Conservation (phyloP, 2,797 vertebrate species). For the Yasuhikotakia modesta region DNA sequence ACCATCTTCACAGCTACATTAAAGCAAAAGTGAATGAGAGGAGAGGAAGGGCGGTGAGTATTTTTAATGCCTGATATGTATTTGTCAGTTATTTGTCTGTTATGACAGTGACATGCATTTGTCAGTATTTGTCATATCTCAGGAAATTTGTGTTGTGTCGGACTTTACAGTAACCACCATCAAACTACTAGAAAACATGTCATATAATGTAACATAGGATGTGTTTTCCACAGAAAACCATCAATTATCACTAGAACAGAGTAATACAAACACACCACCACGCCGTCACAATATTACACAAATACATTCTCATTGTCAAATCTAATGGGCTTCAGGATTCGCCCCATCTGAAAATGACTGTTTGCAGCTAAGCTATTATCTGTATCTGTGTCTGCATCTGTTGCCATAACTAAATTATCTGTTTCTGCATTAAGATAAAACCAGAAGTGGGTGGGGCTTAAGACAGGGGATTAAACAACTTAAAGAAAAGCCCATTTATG, state of each 20-base stretch:
- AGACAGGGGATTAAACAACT: background rate
- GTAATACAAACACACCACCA: background rate
- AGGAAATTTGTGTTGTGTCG: background rate
- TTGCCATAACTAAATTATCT: slow-evolving; percentile 1
- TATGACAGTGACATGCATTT: too few species aligned
- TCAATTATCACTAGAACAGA: background rate
- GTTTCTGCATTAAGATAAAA: background rate
- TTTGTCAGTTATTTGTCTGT: too few species aligned
- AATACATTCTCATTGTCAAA: background rate
- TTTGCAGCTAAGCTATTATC: background rate
- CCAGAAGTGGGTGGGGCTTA: background rate
- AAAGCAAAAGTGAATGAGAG: slow-evolving; percentile 57
- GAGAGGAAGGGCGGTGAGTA: background rate
- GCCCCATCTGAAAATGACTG: background rate
- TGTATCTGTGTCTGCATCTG: background rate
- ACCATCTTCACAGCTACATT: slow-evolving; percentile 60
- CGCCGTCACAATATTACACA: background rate
- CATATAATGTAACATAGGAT: background rate
- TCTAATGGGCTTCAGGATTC: background rate
- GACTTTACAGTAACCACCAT: background rate
- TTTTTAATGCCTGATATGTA: background rate
- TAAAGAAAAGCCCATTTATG: background rate
- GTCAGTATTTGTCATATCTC: too few species aligned
- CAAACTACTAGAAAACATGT: background rate
- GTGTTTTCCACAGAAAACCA: background rate